phyloP scores from a whole-genome alignment of 2,888 invertebrate species.

The Sepioteuthis lessoniana region DNA sequence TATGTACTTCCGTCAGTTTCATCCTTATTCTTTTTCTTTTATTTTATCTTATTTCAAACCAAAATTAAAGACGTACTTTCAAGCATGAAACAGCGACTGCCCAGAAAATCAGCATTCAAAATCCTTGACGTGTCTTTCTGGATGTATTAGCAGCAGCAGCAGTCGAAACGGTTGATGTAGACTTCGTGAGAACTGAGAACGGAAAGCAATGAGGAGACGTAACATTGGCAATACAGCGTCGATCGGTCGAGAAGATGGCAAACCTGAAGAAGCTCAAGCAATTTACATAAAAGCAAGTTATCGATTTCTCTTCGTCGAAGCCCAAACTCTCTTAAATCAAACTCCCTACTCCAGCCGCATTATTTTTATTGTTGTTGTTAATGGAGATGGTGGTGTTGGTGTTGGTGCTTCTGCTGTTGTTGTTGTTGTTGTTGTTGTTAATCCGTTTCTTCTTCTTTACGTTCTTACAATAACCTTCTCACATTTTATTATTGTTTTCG shows the following conservation, averaged over 20 bases:
- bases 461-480: constrained; percentile 33
- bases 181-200: not conserved
- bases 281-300: constrained; percentile 33
- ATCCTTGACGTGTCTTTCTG: too few relatives aligned
- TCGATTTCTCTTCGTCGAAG: not conserved
- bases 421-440: not conserved
- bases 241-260: not conserved
- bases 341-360: not conserved
- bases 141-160: not conserved
- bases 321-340: constrained; percentile 1
- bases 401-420: not conserved
- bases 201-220: not conserved
- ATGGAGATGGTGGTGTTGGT: too few relatives aligned
- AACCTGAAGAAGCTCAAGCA: not conserved
- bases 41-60: too few relatives aligned
- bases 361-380: not conserved
- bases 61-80: too few relatives aligned
- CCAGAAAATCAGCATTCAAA: too few relatives aligned
- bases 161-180: not conserved
- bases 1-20: too few relatives aligned
- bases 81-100: too few relatives aligned
- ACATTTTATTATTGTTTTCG: not conserved
- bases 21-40: too few relatives aligned
- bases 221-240: not conserved
- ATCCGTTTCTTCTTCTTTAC: not conserved